Percentiles rank a stretch among this genome's conserved stretches.
phyloP scores from a whole-genome alignment of 2,797 vertebrate species.

The Hydrocynus forskahlii region DNA sequence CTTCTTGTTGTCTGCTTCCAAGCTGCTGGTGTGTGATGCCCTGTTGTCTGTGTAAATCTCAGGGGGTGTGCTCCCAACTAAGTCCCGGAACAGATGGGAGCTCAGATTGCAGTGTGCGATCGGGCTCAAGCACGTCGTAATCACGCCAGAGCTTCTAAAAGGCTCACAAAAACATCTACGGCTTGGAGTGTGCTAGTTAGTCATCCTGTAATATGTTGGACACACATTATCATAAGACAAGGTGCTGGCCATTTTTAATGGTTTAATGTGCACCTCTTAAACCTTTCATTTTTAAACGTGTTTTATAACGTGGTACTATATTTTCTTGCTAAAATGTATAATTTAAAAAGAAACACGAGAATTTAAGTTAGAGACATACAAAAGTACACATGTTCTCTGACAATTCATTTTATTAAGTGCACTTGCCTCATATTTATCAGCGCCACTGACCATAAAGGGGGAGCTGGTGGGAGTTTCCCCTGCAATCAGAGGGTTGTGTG shows the following conservation, averaged over 20 bases:
- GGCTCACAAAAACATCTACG: constrained; percentile 54
- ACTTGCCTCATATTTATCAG: no score
- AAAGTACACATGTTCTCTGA: no score
- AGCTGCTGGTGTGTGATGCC: constrained; percentile 15
- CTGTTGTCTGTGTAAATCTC: constrained; percentile 4
- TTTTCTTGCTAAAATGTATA: no score
- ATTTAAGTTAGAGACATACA: no score
- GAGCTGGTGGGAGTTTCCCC: no score
- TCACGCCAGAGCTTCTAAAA: constrained; percentile 66
- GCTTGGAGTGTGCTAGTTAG: constrained; percentile 9
- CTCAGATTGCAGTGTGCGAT: constrained; percentile 19
- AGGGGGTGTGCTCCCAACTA: constrained; percentile 1
- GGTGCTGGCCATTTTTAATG: background rate
- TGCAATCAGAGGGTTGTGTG: no score
- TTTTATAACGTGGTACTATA: no score
- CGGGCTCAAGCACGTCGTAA: constrained; percentile 57
- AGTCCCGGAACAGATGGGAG: constrained; percentile 38
- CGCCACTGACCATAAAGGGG: no score
- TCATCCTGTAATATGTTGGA: background rate
- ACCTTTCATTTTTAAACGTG: no score
- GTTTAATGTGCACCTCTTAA: background rate
- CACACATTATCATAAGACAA: background rate
- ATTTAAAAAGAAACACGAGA: no score
- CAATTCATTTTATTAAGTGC: no score
- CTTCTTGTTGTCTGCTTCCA: constrained; percentile 5